Base-by-base conservation (phyloP, 2,888 invertebrate genomes). In the Drosophila ustulata region DNA sequence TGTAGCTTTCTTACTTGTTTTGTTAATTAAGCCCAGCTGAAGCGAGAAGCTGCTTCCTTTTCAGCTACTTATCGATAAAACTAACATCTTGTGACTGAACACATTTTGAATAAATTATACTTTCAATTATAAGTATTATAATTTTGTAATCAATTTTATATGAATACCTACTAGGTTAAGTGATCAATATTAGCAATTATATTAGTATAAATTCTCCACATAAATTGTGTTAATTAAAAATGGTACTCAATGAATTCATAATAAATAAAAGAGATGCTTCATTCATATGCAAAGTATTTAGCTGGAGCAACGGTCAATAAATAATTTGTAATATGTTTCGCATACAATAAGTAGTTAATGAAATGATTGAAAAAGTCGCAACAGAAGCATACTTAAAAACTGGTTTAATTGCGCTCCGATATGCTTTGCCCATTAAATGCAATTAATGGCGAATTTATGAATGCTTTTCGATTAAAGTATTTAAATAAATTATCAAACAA, bases 381-480 rank as follows among this genome's bases (percentile, higher is more conserved):
- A n/a, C 45, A n/a, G 43, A 43, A 32, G 23, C 23, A n/a, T 4
- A 9, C 30, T 32, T 55, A 56, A 56, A 56, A 56, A 56, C 55
- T 56, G 43, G 55, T 56, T 56, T 9, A 9, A 34, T 23, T 23
- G n/a, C 43, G 41, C 53, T 7, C 23, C 11, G 8, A 34, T n/a
- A 11, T n/a, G 34, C 34, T 8, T 1, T 23, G 50, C 7, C 34
- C n/a, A 37, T 26, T 37, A 13, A 26, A 39, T 39, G n/a, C 13
- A 39, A 26, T 39, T 52, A 37, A 28, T 52, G 23, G 34, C n/a
- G 7, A n/a, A 34, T 34, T 34, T 25, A n/a, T 30, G 28, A 41
- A 41, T 41, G 39, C 13, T 18, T 41, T 41, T 13, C 13, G 39
- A 41, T 41, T 18, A 41, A 18, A 7, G 18, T 41, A 41, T 41